These are phyloP conservation scores for Melikaiella ostensackeni DNA, from an alignment of 2,888 invertebrate species.

Conservation along the genomic window DNA sequence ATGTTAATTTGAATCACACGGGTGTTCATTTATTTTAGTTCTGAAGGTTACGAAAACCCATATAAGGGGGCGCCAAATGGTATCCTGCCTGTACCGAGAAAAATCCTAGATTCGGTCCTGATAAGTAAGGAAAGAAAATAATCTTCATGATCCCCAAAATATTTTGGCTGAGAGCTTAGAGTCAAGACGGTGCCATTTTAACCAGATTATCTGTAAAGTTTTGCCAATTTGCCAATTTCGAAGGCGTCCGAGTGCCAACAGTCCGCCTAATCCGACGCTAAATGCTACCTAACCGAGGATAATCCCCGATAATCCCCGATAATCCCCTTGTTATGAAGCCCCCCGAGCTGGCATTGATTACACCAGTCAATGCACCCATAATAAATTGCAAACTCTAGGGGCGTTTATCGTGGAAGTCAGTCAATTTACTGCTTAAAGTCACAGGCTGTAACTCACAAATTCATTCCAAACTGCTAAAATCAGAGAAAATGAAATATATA, in stretches of 20 bases:
- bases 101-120: no score
- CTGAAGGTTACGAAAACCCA: no score
- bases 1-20: no score
- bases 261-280: constrained; percentile 34
- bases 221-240: constrained; percentile 30
- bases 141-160: neutral
- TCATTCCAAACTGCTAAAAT: neutral
- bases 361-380: neutral
- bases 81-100: no score
- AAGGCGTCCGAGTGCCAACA: constrained; percentile 26
- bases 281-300: constrained; percentile 1
- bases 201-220: constrained; percentile 26
- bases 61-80: no score
- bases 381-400: neutral
- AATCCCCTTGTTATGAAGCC: constrained; percentile 33
- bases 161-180: neutral
- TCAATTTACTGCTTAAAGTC: neutral
- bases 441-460: neutral
- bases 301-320: constrained; percentile 29
- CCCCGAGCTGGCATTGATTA: neutral
- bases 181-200: neutral
- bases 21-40: no score
- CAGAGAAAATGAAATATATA: neutral
- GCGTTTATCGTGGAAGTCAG: neutral
- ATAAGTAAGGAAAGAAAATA: neutral